These are phyloP conservation scores for Rhea pennata DNA, from an alignment of 2,113 vertebrate genomes.

Conservation along the genomic window DNA sequence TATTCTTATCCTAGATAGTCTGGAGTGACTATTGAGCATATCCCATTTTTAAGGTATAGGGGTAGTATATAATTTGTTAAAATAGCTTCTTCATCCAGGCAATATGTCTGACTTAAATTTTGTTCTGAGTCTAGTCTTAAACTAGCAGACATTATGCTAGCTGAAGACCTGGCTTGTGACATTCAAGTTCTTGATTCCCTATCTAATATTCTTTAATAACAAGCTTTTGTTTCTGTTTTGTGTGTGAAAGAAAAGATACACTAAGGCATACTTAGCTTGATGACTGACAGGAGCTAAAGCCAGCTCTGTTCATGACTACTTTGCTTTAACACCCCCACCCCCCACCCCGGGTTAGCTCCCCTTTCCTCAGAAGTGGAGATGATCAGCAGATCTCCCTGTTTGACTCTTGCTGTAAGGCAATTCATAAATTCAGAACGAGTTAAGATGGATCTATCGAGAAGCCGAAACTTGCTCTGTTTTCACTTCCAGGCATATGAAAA, in stretches of 20 bases:
- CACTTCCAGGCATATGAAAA: constrained; percentile 82
- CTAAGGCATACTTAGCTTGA: neutral
- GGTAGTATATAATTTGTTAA: neutral
- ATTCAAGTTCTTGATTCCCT: neutral
- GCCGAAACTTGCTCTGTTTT: neutral
- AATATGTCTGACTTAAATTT: neutral
- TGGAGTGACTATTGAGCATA: neutral
- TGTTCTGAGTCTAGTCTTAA: neutral
- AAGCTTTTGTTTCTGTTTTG: neutral
- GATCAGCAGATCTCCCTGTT: neutral
- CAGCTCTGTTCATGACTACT: neutral
- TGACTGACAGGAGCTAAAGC: neutral
- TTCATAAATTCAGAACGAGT: neutral
- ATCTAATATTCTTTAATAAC: neutral
- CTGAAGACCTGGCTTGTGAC: neutral
- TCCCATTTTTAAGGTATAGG: neutral
- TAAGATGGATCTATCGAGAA: neutral
- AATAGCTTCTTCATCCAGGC: neutral
- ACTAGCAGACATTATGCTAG: neutral
- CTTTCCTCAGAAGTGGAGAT: neutral
- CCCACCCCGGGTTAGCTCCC: neutral
- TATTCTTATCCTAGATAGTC: neutral
- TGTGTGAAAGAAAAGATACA: neutral
- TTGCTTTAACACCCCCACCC: neutral
- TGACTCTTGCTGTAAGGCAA: neutral